Evolutionary conservation across 2,888 invertebrate genomes (phyloP).

Genomic region (Globia sparganii): DNA sequence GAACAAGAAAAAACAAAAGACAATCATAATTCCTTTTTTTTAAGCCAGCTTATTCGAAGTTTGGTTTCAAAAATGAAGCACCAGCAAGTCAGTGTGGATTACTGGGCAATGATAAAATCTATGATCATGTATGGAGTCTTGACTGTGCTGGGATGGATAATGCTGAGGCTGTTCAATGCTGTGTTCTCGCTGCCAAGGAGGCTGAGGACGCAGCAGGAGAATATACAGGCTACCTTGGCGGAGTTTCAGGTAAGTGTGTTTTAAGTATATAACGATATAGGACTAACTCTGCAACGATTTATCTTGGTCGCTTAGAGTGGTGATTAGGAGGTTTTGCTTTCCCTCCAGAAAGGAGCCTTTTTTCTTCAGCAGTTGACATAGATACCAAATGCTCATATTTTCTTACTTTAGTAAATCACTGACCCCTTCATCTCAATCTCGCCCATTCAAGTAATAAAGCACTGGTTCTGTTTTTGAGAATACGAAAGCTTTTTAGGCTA

Average conservation of each 20-base stretch:
- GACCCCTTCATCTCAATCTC: too few species aligned
- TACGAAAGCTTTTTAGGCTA: background rate
- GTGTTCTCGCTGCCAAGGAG: slow-evolving; percentile 92
- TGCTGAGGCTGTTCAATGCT: slow-evolving; percentile 92
- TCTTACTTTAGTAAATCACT: background rate
- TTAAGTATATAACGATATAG: background rate
- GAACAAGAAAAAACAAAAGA: slow-evolving; percentile 9
- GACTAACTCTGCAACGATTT: background rate
- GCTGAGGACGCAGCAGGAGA: slow-evolving; percentile 89
- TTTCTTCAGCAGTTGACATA: background rate
- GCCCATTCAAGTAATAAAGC: background rate
- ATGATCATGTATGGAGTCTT: slow-evolving; percentile 91
- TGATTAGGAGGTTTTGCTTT: background rate
- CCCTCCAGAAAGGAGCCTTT: background rate
- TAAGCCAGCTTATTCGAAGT: background rate
- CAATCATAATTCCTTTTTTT: background rate
- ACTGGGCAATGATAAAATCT: slow-evolving; percentile 92
- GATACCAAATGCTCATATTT: background rate
- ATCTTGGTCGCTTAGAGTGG: too few species aligned
- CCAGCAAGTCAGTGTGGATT: slow-evolving; percentile 92
- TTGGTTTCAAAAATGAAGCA: slow-evolving; percentile 87
- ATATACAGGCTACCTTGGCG: slow-evolving; percentile 86
- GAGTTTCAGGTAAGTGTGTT: slow-evolving; percentile 84
- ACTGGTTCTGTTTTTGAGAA: background rate
- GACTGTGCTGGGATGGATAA: slow-evolving; percentile 92